Evolutionary conservation across 2,113 vertebrate species (phyloP).

Genomic region (Nicator chloris): DNA sequence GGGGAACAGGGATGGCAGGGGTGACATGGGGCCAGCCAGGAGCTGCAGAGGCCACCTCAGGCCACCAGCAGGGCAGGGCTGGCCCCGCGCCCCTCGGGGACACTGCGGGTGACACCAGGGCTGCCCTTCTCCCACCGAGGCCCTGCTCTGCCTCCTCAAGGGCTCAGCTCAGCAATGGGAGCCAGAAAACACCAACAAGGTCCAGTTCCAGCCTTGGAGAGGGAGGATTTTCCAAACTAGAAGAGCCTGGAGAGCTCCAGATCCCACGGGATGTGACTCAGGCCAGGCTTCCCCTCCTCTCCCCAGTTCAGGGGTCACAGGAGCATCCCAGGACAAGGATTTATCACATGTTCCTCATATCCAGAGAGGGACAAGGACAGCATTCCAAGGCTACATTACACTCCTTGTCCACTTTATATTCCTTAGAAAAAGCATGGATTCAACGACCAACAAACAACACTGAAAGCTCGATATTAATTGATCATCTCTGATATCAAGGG

Average conservation of each 20-base stretch:
- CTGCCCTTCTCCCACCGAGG: not conserved
- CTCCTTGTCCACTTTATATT: not conserved
- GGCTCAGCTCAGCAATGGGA: rapidly evolving
- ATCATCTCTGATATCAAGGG: not conserved
- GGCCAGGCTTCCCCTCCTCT: not conserved
- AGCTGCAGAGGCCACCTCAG: not conserved
- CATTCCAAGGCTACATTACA: not conserved
- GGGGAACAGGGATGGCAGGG: not conserved
- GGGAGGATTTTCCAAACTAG: not conserved
- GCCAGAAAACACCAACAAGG: not conserved
- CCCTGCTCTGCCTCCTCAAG: not conserved
- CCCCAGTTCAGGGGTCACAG: not conserved
- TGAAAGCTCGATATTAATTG: not conserved
- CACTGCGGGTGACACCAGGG: not conserved
- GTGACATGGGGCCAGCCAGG: not conserved
- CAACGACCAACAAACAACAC: not conserved
- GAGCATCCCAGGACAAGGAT: not conserved
- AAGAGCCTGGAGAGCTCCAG: not conserved
- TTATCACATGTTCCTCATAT: not conserved
- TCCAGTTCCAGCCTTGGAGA: not conserved
- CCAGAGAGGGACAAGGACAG: not conserved
- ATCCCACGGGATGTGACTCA: not conserved
- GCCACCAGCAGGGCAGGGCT: not conserved
- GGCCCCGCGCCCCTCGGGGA: not conserved
- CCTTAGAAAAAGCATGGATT: not conserved